Conservation (phyloP, 2,797 vertebrate species). For the Gorsachius magnificus region DNA sequence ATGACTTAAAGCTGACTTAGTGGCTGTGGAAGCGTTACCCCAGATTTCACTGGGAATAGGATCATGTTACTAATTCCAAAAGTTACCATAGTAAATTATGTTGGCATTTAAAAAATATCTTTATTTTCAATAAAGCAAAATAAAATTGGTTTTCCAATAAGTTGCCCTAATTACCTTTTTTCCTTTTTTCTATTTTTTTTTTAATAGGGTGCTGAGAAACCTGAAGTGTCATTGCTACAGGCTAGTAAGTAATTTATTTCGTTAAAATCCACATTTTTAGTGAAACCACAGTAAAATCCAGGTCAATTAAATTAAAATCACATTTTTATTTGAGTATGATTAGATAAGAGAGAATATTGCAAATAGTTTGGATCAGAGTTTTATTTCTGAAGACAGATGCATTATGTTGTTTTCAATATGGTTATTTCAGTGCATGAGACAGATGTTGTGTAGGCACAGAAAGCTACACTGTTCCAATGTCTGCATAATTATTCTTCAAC, state of each 20-base stretch:
- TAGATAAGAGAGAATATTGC: background rate
- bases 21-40: background rate
- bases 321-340: background rate
- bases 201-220: background rate
- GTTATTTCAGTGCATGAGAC: background rate
- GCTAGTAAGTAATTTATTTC: background rate
- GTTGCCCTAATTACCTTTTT: background rate
- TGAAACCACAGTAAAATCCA: background rate
- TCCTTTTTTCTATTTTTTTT: background rate
- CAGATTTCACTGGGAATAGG: background rate
- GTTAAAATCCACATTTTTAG: background rate
- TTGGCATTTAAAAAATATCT: background rate
- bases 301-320: background rate
- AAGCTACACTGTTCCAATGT: background rate
- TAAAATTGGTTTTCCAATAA: background rate
- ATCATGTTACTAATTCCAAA: background rate
- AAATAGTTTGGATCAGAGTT: background rate
- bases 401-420: background rate
- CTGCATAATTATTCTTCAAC: background rate
- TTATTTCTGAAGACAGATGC: background rate
- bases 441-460: constrained; percentile 10
- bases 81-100: background rate
- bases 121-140: background rate
- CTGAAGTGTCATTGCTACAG: background rate
- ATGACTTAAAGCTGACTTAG: background rate